phyloP scores from a whole-genome alignment of 2,797 vertebrate genomes.

The Tympanoctomys barrerae region DNA sequence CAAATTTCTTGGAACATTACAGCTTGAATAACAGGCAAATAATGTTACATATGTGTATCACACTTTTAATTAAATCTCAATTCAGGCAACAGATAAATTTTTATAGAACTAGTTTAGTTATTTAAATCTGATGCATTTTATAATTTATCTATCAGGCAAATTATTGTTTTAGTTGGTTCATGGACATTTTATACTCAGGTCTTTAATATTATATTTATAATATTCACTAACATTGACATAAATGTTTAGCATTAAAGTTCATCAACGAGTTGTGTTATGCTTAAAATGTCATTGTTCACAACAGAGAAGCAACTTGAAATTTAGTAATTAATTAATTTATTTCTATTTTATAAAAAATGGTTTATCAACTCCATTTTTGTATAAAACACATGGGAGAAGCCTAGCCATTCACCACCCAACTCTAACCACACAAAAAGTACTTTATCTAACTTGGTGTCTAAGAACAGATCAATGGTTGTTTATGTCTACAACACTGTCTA shows the following conservation, averaged over 20 bases:
- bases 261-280: not conserved
- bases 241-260: not conserved
- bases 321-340: too few relatives aligned
- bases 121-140: not conserved
- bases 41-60: not conserved
- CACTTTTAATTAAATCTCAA: not conserved
- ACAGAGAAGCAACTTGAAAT: not conserved
- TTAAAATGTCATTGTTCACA: not conserved
- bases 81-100: not conserved
- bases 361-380: too few relatives aligned
- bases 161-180: not conserved
- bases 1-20: not conserved
- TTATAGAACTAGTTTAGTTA: slow-evolving; percentile 3
- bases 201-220: not conserved
- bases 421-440: too few relatives aligned
- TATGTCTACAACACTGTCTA: too few relatives aligned
- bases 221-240: not conserved
- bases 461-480: too few relatives aligned
- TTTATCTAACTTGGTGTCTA: too few relatives aligned
- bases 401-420: too few relatives aligned
- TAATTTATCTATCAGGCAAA: not conserved
- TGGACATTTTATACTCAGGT: not conserved
- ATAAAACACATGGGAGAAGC: too few relatives aligned
- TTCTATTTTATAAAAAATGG: too few relatives aligned
- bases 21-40: not conserved